phyloP scores from a whole-genome alignment of 2,113 vertebrate species.

The Lipophrys pholis region DNA sequence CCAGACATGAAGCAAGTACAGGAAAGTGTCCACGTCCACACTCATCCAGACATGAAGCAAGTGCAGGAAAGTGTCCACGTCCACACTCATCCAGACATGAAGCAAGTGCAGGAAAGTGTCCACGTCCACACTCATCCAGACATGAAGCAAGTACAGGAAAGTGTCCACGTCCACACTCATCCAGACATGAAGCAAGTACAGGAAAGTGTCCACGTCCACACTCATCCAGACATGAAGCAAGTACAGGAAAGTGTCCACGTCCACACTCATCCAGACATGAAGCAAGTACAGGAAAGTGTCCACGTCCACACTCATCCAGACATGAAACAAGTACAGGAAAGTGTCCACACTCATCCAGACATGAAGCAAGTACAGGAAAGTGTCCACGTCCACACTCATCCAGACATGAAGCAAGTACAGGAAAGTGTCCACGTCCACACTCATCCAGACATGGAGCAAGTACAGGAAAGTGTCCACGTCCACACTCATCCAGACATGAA shows the following conservation, averaged over 20 bases:
- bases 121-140: not conserved
- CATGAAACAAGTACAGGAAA: constrained; percentile 75
- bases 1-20: no score
- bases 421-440: constrained; percentile 24
- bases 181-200: no score
- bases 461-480: constrained; percentile 52
- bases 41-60: no score
- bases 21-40: constrained; percentile 28
- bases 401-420: no score
- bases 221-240: no score
- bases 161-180: not conserved
- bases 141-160: constrained; percentile 75
- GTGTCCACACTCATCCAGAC: not conserved
- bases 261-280: no score
- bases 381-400: not conserved
- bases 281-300: constrained; percentile 68
- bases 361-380: constrained; percentile 74
- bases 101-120: constrained; percentile 69
- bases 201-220: constrained; percentile 28
- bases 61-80: constrained; percentile 58
- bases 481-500: no score
- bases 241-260: constrained; percentile 58
- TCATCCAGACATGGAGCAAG: no score
- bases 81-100: no score
- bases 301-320: not conserved